Base-by-base conservation (phyloP, 2,797 vertebrate species). In the Babyrousa celebensis region DNA sequence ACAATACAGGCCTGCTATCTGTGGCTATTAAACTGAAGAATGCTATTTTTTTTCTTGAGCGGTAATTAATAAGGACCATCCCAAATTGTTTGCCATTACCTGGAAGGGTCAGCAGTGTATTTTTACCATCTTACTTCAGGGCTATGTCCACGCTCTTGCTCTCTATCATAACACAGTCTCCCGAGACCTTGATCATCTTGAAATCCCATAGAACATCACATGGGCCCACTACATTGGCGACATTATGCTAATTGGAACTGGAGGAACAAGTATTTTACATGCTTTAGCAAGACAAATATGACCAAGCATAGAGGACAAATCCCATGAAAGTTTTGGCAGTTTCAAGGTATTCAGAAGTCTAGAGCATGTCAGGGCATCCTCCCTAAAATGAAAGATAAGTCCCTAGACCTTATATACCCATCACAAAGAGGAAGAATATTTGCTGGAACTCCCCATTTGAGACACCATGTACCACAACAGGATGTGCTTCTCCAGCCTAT, bases 271-370 rank as follows among this genome's bases (percentile, higher is more conserved):
- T 68, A 75, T 9, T 10, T 85, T 88, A 62, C 1, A 12, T 77
- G 65, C 32, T 72, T 79, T 25, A 79, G 29, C 83, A 32, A 96
- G 54, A 90, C 32, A 85, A 88, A 71, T 29, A 3, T 65, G 14
- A 67, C 0, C 21, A 65, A 77, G 1, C 21, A 3, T 79, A 80
- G 40, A 94, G 6, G 21, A 67, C 40, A 71, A 91, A 71, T 85
- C 7, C 3, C 36, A 68, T 20, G n/a, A 80, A 96, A 74, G 32
- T 20, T 32, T 62, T n/a, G 14, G 15, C 6, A 10, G 0, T 86
- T 95, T 82, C 85, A 89, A 78, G 25, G 21, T 21, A 79, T 68
- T 89, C 48, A 65, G 18, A 79, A 20, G n/a, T 74, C 67, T 75
- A 12, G 4, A 63, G 27, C 3, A 56, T 32, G 11, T 85, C 32